Evolutionary conservation across 2,888 invertebrate species (phyloP), one percentile per base, ranked within the genome.

Genomic region (Troides helena): DNA sequence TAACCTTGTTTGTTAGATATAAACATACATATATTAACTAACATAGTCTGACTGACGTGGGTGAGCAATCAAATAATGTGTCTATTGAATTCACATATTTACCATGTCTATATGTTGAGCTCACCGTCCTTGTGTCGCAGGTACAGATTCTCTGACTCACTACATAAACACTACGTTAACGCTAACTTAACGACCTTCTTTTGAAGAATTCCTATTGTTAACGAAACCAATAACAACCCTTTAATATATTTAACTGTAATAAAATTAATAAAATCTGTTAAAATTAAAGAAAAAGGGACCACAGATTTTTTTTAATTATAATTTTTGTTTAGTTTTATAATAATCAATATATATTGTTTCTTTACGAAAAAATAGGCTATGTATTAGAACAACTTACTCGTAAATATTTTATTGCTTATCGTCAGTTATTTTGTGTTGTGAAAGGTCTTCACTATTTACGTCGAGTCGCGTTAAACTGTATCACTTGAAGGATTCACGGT

Each of bases 121-220:
- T 88, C 86, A 86, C 82, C 82, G 89, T 89, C 91, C 91, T 92
- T 92, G 92, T 81, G 84, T 85, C 81, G 76, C 81, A 80, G 77
- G 76, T 76, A 81, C 80, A 81, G 77, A 80, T 76, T 81, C 78
- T 81, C 86, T 92, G 92, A 92, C 88, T 91, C 92, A 91, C 83
- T 85, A 77, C 84, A 85, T 86, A 88, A 89, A 91, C 85, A 80
- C 73, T 76, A 72, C 85, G 84, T 82, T 78, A 78, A 84, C 81
- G 90, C 88, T 81, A 89, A 91, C 84, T 89, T 88, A 83, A 84
- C 85, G 86, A 82, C 85, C 86, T 88, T 86, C 17, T 58, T 66
- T 14, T 30, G 50, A 58, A n/a, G 14, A 69, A 62, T 46, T 25
- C 21, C 10, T 25, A 66, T 23, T 46, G 46, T 46, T 46, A 46